Conservation (phyloP, 2,797 vertebrate genomes). For the Malacoraja senta region DNA sequence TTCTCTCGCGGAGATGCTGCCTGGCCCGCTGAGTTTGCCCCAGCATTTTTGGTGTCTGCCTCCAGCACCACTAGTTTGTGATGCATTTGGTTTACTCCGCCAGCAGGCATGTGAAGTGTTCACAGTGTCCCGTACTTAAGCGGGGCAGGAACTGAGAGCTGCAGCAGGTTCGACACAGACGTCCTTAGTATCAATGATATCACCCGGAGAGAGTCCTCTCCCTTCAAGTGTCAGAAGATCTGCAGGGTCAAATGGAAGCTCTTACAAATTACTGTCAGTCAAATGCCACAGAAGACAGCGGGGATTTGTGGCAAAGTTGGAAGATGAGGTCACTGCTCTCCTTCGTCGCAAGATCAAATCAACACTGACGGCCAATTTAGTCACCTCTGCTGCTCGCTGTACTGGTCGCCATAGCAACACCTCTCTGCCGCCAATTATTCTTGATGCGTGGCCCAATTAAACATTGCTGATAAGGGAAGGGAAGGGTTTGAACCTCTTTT, state of each 20-base stretch:
- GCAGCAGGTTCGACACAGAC: neutral
- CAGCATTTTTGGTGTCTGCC: no score
- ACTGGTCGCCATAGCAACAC: neutral
- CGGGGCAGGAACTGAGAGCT: neutral
- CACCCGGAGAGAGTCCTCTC: slow-evolving; percentile 5
- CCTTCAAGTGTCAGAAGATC: slow-evolving; percentile 17
- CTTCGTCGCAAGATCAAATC: slow-evolving; percentile 9
- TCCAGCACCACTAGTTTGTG: no score
- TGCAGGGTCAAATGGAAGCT: slow-evolving; percentile 7
- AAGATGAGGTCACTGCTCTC: slow-evolving; percentile 10
- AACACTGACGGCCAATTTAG: neutral
- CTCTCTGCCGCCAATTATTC: neutral
- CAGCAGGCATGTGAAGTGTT: neutral
- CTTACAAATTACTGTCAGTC: slow-evolving; percentile 23
- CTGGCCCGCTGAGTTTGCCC: no score
- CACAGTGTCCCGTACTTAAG: neutral
- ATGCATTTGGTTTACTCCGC: neutral
- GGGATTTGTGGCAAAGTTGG: slow-evolving; percentile 12
- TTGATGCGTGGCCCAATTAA: slow-evolving; percentile 14
- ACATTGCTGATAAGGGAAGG: neutral
- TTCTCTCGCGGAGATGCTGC: no score
- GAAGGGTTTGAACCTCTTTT: neutral
- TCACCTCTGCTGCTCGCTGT: neutral
- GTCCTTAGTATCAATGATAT: slow-evolving; percentile 2
- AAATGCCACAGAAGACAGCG: neutral